phyloP scores from a whole-genome alignment of 1,140 invertebrate species.

The Odontomachus brunneus region DNA sequence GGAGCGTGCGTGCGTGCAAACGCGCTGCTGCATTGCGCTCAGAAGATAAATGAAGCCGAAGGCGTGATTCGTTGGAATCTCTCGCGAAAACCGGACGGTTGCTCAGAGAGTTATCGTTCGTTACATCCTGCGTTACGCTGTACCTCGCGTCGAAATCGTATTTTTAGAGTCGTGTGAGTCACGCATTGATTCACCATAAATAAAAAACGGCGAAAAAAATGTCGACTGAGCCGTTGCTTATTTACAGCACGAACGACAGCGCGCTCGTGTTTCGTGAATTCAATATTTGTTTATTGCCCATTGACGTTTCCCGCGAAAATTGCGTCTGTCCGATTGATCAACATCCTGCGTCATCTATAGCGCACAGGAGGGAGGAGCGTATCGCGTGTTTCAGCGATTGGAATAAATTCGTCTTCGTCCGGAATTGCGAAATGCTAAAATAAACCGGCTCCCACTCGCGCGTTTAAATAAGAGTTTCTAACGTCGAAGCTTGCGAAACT shows the following conservation, averaged over 20 bases:
- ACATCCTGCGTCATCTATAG: slow-evolving; percentile 58
- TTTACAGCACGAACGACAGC: slow-evolving; percentile 13
- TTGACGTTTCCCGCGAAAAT: slow-evolving; percentile 47
- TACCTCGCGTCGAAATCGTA: neutral
- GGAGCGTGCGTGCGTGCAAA: neutral
- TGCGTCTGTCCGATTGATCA: slow-evolving; percentile 47
- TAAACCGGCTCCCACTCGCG: slow-evolving; percentile 64
- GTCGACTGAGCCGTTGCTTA: neutral
- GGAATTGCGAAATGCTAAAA: slow-evolving; percentile 71
- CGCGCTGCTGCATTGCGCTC: neutral
- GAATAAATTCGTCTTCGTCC: slow-evolving; percentile 74
- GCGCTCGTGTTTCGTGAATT: neutral
- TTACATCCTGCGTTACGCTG: neutral
- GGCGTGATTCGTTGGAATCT: slow-evolving; percentile 35
- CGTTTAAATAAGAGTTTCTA: slow-evolving; percentile 60
- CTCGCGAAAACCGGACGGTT: neutral
- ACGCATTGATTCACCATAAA: slow-evolving; percentile 27
- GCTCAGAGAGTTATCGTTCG: slow-evolving; percentile 24
- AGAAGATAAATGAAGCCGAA: slow-evolving; percentile 59
- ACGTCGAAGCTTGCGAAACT: slow-evolving; percentile 63
- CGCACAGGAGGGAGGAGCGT: slow-evolving; percentile 37
- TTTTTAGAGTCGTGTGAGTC: slow-evolving; percentile 31
- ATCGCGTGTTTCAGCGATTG: slow-evolving; percentile 68
- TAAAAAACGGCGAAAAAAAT: neutral
- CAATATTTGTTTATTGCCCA: slow-evolving; percentile 12